These are phyloP conservation scores for Anguilla pacifica DNA, from an alignment of 2,797 vertebrate genomes.

Conservation along the genomic window DNA sequence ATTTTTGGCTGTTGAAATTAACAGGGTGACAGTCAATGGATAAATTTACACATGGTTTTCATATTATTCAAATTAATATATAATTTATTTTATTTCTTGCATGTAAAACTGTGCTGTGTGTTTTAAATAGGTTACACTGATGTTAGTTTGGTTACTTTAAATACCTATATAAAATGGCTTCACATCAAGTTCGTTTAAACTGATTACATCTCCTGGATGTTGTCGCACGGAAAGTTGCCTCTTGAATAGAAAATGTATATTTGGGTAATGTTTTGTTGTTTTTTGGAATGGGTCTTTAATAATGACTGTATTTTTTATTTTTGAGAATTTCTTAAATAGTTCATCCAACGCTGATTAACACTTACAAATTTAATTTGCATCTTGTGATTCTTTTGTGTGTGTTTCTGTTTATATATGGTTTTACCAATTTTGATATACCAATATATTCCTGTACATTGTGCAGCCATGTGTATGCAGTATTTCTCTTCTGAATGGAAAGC, in stretches of 20 bases:
- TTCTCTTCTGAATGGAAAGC: background rate
- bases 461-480: conserved; percentile 1
- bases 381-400: background rate
- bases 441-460: conserved; percentile 1
- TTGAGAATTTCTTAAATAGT: background rate
- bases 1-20: background rate
- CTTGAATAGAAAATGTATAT: background rate
- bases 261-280: background rate
- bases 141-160: background rate
- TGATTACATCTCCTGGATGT: background rate
- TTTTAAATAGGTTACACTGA: background rate
- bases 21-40: background rate
- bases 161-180: background rate
- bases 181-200: background rate
- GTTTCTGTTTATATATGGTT: background rate
- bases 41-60: background rate
- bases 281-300: background rate
- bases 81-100: background rate
- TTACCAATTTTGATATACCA: background rate
- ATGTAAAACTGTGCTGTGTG: background rate
- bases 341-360: background rate
- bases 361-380: background rate
- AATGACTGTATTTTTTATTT: conserved; percentile 1
- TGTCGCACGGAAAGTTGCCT: background rate
- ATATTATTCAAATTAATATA: background rate